Percentiles rank a stretch among this genome's conserved stretches.
phyloP scores from a whole-genome alignment of 2,113 vertebrate genomes.

The Egretta garzetta region DNA sequence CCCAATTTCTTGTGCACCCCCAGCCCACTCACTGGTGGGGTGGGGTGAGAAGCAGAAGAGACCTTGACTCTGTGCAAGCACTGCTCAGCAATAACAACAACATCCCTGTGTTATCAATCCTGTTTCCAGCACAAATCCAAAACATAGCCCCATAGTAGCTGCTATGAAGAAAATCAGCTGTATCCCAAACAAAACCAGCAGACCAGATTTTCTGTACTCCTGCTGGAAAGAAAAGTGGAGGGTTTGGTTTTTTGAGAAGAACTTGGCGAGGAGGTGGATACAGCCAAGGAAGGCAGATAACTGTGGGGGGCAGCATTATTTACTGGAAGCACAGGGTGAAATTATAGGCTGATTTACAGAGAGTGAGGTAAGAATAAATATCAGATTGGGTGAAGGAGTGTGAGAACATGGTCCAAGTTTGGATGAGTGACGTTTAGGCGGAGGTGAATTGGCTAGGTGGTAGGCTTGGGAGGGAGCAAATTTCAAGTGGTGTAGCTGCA shows the following conservation, averaged over 20 bases:
- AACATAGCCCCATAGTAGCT: not conserved
- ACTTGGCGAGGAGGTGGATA: not conserved
- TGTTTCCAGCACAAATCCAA: not conserved
- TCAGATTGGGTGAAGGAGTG: not conserved
- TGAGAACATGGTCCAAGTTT: not conserved
- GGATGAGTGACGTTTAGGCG: fast-evolving
- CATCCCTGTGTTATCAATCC: not conserved
- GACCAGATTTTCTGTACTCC: not conserved
- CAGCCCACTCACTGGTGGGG: not conserved
- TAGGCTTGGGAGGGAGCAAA: not conserved
- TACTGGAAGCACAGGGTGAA: not conserved
- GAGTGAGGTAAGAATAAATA: not conserved
- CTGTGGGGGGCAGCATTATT: not conserved
- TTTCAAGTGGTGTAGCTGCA: not conserved
- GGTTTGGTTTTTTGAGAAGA: not conserved
- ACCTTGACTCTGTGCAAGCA: not conserved
- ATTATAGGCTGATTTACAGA: not conserved
- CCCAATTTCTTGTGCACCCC: not conserved
- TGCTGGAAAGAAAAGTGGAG: not conserved
- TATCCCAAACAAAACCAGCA: not conserved
- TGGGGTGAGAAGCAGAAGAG: not conserved
- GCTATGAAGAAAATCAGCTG: not conserved
- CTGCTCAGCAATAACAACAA: not conserved
- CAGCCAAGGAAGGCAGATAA: not conserved
- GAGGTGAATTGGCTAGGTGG: not conserved